Base-by-base conservation (phyloP, 2,113 vertebrate species). In the Seriola dumerili region DNA sequence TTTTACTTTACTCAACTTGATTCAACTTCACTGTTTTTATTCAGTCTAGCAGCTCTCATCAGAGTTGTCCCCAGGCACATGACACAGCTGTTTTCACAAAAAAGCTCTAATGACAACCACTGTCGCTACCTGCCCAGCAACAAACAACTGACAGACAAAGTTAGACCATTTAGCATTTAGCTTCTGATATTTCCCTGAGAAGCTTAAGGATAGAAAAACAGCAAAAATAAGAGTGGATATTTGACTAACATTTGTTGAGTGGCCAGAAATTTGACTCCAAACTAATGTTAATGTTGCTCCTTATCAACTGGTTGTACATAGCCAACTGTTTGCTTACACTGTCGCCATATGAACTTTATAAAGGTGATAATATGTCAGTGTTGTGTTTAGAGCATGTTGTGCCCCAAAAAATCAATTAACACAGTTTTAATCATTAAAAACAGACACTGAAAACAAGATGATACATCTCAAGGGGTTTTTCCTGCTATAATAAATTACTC, bases 141-240 rank as follows among this genome's bases (percentile, higher is more conserved):
- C 21, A 54, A 54, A 54, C 21, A 52, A 8, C 6, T 8, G 8
- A 52, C 8, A 42, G 2, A 42, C 40, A 42, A 42, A 42, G 40
- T 10, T 42, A 10, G 4, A 5, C 23, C 9, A 57, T 57, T 57
- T 25, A 25, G 8, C 52, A 21, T n/a, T n/a, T 54, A n/a, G 19
- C 7, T 19, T 19, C 3, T 19, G 46, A 17, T 17, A n/a, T n/a
- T 57, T 57, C 46, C 46, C 55, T 25, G 10, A 57, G 12, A 57
- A 25, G 48, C 21, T 72, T 5, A 10, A 58, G 34, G 32, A 13
- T 29, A 42, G 19, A 50, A 65, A 84, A 72, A 59, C 14, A 80
- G 40, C 58, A 19, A 38, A 67, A 69, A 48, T 46, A 25, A 57
- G 55, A 12, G 23, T 23, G n/a, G 23, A 23, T 10, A 25, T n/a